These are phyloP conservation scores for Dascillus cervinus DNA, from an alignment of 2,888 invertebrate genomes.

Conservation along the genomic window DNA sequence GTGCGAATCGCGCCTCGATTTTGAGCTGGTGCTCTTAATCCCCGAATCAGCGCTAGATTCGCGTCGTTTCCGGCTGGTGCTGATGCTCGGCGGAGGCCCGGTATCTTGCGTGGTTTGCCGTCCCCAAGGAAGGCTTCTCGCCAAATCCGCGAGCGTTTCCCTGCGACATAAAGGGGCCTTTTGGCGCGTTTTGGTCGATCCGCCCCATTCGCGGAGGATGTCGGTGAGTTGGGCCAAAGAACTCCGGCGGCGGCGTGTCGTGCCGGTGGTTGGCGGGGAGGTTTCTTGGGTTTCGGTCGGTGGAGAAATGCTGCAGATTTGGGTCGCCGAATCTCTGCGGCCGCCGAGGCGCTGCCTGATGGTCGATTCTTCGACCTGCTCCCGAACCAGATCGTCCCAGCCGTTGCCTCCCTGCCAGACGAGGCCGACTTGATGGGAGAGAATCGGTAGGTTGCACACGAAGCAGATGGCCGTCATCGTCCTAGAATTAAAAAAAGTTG, in stretches of 20 bases:
- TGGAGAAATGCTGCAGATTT: constrained; percentile 77
- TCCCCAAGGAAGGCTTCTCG: constrained; percentile 77
- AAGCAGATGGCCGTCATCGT: constrained; percentile 93
- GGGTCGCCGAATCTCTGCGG: constrained; percentile 83
- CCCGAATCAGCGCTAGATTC: constrained; percentile 85
- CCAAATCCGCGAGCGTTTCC: constrained; percentile 82
- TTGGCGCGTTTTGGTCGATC: constrained; percentile 48
- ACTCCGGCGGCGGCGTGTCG: constrained; percentile 67
- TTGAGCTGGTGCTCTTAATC: constrained; percentile 61
- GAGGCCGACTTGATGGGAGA: constrained; percentile 88
- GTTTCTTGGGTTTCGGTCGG: constrained; percentile 65
- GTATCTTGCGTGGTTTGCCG: constrained; percentile 53
- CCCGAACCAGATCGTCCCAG: constrained; percentile 87
- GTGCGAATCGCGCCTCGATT: constrained; percentile 68
- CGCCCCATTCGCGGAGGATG: constrained; percentile 81
- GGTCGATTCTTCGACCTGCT: constrained; percentile 80
- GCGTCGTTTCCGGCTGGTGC: constrained; percentile 63
- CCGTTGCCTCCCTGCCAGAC: constrained; percentile 93
- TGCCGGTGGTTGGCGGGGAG: constrained; percentile 56
- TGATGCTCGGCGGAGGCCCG: constrained; percentile 37
- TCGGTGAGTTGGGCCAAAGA: constrained; percentile 85
- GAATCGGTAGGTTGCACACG: constrained; percentile 91
- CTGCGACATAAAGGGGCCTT: constrained; percentile 70
- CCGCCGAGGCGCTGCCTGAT: constrained; percentile 77
- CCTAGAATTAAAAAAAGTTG: constrained; percentile 47